These are phyloP conservation scores for Fulmarus glacialis DNA, from an alignment of 2,113 vertebrate genomes.

Conservation along the genomic window DNA sequence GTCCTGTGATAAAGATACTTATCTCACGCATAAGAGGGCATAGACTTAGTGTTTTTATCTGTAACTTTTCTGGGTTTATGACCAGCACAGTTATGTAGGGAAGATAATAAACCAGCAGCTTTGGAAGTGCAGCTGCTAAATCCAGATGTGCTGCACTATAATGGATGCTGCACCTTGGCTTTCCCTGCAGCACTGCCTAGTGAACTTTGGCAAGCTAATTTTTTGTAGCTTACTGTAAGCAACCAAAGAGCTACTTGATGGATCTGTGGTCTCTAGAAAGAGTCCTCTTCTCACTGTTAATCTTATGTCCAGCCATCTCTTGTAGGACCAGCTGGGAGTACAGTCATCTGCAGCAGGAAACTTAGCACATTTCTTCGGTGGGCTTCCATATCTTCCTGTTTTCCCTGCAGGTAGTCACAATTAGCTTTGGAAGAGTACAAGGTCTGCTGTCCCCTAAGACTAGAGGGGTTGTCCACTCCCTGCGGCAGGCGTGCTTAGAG, in stretches of 20 bases:
- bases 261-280: not conserved
- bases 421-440: not conserved
- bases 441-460: not conserved
- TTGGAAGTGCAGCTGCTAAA: not conserved
- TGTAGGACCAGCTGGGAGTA: not conserved
- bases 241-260: not conserved
- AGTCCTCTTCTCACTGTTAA: not conserved
- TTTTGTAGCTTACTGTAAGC: not conserved
- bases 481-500: not conserved
- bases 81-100: not conserved
- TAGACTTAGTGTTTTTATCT: not conserved
- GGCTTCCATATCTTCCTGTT: not conserved
- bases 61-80: not conserved
- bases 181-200: not conserved
- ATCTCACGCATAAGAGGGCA: not conserved
- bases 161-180: not conserved
- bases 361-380: not conserved
- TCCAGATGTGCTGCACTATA: not conserved
- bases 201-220: not conserved
- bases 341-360: not conserved
- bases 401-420: not conserved
- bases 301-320: not conserved
- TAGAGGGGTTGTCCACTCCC: not conserved
- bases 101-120: not conserved
- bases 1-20: not conserved